Percentiles rank a stretch among this genome's conserved stretches.
Conservation (phyloP, 2,797 vertebrate genomes). For the Furcifer pardalis region DNA sequence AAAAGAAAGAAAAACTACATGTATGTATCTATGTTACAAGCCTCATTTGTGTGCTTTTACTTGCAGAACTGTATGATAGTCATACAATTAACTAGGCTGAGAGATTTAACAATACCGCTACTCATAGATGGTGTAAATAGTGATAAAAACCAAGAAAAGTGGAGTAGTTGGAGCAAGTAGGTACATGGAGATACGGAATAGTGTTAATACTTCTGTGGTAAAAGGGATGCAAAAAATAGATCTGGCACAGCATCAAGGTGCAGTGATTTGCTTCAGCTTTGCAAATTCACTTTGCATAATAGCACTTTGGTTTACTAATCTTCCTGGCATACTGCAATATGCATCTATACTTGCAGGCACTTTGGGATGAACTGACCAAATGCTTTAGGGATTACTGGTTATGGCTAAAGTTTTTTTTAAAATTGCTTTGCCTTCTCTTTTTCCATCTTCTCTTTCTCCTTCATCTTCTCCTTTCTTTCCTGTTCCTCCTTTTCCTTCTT, state of each 20-base stretch:
- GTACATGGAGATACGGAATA: background rate
- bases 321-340: slow-evolving; percentile 44
- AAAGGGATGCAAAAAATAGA: background rate
- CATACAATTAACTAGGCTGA: background rate
- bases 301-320: slow-evolving; percentile 64
- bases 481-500: background rate
- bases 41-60: background rate
- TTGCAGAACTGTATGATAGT: no score
- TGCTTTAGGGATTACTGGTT: slow-evolving; percentile 35
- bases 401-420: slow-evolving; percentile 17
- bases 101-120: background rate
- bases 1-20: background rate
- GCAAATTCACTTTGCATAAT: slow-evolving; percentile 58
- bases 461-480: background rate
- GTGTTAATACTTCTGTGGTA: background rate
- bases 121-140: background rate
- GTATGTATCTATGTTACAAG: background rate
- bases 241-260: background rate
- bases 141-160: background rate
- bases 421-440: background rate
- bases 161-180: background rate
- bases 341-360: slow-evolving; percentile 49
- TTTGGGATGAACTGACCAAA: slow-evolving; percentile 30
- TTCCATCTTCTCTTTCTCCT: background rate
- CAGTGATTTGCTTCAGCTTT: slow-evolving; percentile 34